Evolutionary conservation across 1,140 invertebrate genomes (phyloP).

Genomic region (Scaptomyza hsui): DNA sequence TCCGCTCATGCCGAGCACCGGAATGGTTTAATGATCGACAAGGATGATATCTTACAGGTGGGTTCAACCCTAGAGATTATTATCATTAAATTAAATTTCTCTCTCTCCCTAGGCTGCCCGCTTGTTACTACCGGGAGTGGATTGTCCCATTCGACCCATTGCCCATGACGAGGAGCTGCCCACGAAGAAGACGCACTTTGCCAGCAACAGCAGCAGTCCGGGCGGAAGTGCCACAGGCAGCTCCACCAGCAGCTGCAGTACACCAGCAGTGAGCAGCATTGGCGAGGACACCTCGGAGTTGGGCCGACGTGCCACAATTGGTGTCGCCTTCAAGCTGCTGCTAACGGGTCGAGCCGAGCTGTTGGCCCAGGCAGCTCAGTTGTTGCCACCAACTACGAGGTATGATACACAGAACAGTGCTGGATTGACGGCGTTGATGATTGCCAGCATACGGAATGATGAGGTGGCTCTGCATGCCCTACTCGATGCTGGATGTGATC

Average conservation of each 20-base stretch:
- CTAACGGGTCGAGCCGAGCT: slow-evolving; percentile 90
- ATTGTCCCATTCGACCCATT: slow-evolving; percentile 92
- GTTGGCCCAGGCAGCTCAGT: slow-evolving; percentile 89
- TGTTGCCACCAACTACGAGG: slow-evolving; percentile 89
- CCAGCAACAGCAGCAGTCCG: slow-evolving; percentile 20
- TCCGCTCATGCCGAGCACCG: slow-evolving; percentile 92
- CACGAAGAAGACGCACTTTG: slow-evolving; percentile 75
- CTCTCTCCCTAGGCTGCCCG: slow-evolving; percentile 90
- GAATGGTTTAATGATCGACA: slow-evolving; percentile 91
- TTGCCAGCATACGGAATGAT: slow-evolving; percentile 91
- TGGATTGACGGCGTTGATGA: slow-evolving; percentile 92
- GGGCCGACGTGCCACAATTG: slow-evolving; percentile 87
- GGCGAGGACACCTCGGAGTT: slow-evolving; percentile 80
- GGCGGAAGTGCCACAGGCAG: slow-evolving; percentile 36
- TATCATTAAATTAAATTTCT: too few species aligned
- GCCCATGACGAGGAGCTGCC: slow-evolving; percentile 85
- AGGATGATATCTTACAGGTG: slow-evolving; percentile 93
- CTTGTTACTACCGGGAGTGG: slow-evolving; percentile 93
- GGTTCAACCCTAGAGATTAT: too few species aligned
- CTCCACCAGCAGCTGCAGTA: slow-evolving; percentile 49
- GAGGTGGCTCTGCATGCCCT: slow-evolving; percentile 89
- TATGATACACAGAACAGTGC: slow-evolving; percentile 91
- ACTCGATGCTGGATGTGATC: slow-evolving; percentile 91
- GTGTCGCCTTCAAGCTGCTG: slow-evolving; percentile 92
- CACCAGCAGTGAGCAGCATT: slow-evolving; percentile 55